Percentiles rank a stretch among this genome's conserved stretches.
Evolutionary conservation across 2,797 vertebrate species (phyloP).

Genomic region (Sarcophilus harrisii): DNA sequence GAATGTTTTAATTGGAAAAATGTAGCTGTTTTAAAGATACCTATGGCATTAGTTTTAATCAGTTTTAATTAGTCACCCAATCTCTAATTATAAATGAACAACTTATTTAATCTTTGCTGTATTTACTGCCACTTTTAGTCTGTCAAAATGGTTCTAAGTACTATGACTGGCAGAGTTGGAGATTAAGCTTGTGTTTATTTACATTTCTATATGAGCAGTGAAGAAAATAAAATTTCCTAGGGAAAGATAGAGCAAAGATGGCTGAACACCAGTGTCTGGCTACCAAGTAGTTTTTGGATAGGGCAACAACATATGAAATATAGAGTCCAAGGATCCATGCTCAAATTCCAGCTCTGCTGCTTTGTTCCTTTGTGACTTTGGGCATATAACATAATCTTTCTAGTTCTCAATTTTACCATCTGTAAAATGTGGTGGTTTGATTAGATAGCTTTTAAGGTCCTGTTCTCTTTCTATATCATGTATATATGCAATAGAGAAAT

Average conservation of each 20-base stretch:
- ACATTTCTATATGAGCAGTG: neutral
- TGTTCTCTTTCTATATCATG: neutral
- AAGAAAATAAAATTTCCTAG: neutral
- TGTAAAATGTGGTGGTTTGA: neutral
- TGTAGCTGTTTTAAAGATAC: conserved; percentile 28
- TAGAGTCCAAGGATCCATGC: neutral
- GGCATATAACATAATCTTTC: neutral
- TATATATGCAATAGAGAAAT: neutral
- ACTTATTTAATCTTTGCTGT: neutral
- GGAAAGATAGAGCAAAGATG: neutral
- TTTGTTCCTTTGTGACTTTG: neutral
- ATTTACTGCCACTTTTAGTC: neutral
- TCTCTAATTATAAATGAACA: neutral
- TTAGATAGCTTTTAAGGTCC: neutral
- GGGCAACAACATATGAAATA: neutral
- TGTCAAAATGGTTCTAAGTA: neutral
- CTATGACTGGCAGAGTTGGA: neutral
- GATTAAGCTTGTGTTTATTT: neutral
- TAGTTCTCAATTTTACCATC: neutral
- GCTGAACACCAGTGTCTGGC: neutral
- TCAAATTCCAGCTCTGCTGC: neutral
- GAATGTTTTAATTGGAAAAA: conserved; percentile 18
- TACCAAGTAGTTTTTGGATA: neutral
- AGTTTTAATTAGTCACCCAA: neutral
- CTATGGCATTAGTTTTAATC: neutral